Conservation (phyloP, 1,140 invertebrate genomes). For the Archivesica marissinica region DNA sequence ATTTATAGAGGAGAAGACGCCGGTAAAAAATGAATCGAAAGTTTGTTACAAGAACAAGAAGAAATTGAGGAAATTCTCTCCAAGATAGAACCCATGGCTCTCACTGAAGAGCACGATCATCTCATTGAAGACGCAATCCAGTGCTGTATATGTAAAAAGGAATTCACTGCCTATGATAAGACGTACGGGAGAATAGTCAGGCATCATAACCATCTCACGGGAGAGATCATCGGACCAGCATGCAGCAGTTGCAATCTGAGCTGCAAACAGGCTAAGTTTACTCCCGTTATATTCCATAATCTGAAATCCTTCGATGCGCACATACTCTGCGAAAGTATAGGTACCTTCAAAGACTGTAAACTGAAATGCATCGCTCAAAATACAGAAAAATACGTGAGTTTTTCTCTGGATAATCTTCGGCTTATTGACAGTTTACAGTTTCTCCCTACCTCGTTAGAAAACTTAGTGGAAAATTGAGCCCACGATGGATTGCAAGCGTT, state of each 20-base stretch:
- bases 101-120: slow-evolving; percentile 4
- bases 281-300: slow-evolving; percentile 83
- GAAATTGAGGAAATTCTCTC: slow-evolving; percentile 2
- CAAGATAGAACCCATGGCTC: not conserved
- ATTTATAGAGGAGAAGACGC: slow-evolving; percentile 7
- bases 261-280: slow-evolving; percentile 47
- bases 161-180: slow-evolving; percentile 1
- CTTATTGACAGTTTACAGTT: slow-evolving; percentile 60
- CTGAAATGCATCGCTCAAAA: slow-evolving; percentile 80
- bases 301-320: slow-evolving; percentile 81
- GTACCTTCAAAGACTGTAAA: slow-evolving; percentile 64
- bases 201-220: slow-evolving; percentile 59
- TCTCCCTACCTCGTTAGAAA: slow-evolving; percentile 36
- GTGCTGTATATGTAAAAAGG: slow-evolving; percentile 61
- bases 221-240: slow-evolving; percentile 48
- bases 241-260: slow-evolving; percentile 45
- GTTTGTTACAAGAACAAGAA: slow-evolving; percentile 21
- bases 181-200: not conserved
- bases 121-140: not conserved
- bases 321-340: slow-evolving; percentile 77
- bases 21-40: not conserved
- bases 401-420: slow-evolving; percentile 45
- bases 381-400: slow-evolving; percentile 79
- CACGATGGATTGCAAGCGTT: slow-evolving; percentile 32
- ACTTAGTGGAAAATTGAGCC: slow-evolving; percentile 44